Conservation (phyloP, 2,113 vertebrate genomes). For the Cercocebus atys region DNA sequence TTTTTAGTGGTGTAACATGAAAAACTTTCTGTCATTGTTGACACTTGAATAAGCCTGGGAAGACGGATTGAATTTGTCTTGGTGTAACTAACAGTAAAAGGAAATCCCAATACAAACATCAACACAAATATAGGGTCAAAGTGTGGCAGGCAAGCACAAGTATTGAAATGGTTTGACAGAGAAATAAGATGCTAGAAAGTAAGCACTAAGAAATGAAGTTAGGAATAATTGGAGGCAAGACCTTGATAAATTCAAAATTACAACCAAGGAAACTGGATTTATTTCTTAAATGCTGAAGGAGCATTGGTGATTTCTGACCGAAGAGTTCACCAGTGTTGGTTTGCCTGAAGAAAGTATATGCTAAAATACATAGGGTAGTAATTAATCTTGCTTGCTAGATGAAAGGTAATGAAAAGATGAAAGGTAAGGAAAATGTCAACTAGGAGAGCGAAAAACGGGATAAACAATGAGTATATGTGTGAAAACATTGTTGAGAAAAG, state of each 20-base stretch:
- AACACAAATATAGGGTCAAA: not conserved
- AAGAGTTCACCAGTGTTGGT: not conserved
- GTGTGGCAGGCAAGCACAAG: not conserved
- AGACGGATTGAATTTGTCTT: not conserved
- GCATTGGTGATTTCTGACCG: not conserved
- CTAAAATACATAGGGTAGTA: not conserved
- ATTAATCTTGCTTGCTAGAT: not conserved
- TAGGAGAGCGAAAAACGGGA: not conserved
- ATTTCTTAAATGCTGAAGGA: not conserved
- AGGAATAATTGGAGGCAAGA: not conserved
- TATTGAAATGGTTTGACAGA: not conserved
- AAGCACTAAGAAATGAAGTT: not conserved
- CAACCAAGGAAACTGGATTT: not conserved
- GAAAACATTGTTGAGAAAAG: not conserved
- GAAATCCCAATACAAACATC: not conserved
- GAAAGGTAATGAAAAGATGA: not conserved
- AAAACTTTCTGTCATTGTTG: not conserved
- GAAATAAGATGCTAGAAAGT: not conserved
- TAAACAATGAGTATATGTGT: not conserved
- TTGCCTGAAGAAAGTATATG: not conserved
- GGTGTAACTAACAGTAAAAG: not conserved
- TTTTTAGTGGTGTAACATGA: not conserved
- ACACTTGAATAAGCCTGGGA: not conserved
- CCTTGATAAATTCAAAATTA: not conserved
- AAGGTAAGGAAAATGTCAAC: not conserved